phyloP scores from a whole-genome alignment of 2,113 vertebrate genomes.

The Indicator indicator region DNA sequence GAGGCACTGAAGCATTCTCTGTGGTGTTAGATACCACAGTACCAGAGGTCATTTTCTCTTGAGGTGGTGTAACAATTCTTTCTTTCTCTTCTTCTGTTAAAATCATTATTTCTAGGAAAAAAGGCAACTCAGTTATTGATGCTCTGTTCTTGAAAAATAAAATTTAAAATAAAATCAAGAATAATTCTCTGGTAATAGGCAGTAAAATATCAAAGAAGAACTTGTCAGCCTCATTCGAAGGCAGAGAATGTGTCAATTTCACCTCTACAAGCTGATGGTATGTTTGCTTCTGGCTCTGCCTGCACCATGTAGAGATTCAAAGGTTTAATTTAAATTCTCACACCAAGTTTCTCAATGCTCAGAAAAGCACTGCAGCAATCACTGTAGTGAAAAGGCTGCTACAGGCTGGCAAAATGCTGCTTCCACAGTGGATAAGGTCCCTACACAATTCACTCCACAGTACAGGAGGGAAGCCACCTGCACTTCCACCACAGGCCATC shows the following conservation, averaged over 20 bases:
- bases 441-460: background rate
- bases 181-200: background rate
- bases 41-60: background rate
- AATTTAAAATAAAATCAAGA: background rate
- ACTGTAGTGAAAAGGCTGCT: background rate
- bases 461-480: background rate
- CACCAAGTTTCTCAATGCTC: background rate
- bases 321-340: background rate
- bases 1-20: conserved; percentile 25
- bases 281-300: background rate
- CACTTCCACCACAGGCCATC: background rate
- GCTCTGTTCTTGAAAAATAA: background rate
- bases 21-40: background rate
- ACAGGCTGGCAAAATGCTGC: background rate
- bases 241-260: background rate
- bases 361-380: background rate
- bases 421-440: background rate
- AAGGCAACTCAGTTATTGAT: conserved; percentile 14
- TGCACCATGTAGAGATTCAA: no score
- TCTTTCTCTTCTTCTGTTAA: conserved; percentile 72
- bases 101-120: conserved; percentile 69
- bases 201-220: background rate
- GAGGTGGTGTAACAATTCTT: conserved; percentile 21
- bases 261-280: background rate
- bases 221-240: background rate